Percentiles rank a stretch among this genome's conserved stretches.
These are phyloP conservation scores for Vollenhovia emeryi DNA, from an alignment of 1,140 invertebrate species.

Conservation along the genomic window DNA sequence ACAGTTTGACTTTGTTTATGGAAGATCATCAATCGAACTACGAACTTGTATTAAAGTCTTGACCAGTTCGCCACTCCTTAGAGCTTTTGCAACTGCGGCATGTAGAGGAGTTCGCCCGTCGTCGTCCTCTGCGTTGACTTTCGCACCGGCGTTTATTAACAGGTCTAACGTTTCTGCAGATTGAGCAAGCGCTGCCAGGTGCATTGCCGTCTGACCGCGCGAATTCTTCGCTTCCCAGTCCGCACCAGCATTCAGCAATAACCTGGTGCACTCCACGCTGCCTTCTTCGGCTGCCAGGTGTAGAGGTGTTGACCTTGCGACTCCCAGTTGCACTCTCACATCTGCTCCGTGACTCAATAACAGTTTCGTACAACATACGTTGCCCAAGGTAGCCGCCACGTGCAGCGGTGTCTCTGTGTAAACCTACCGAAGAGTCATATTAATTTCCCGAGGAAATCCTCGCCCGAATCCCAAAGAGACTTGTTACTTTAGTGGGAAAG, in stretches of 20 bases:
- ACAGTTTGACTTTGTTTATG: conserved; percentile 15
- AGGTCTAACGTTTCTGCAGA: conserved; percentile 90
- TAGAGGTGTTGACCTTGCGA: conserved; percentile 89
- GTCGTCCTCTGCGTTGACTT: conserved; percentile 88
- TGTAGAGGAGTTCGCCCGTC: conserved; percentile 92
- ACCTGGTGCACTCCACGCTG: conserved; percentile 89
- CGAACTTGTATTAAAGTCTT: conserved; percentile 85
- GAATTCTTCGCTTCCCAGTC: conserved; percentile 89
- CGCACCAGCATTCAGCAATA: conserved; percentile 91
- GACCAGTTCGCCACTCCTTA: conserved; percentile 90
- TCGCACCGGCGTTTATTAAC: conserved; percentile 87
- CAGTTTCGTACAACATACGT: conserved; percentile 88
- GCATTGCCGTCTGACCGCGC: conserved; percentile 91
- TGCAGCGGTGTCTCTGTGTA: conserved; percentile 94
- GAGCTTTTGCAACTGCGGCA: conserved; percentile 91
- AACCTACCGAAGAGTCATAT: conserved; percentile 83
- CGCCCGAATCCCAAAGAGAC: neutral
- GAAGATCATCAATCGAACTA: conserved; percentile 6
- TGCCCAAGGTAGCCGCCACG: conserved; percentile 91
- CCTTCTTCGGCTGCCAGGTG: conserved; percentile 94
- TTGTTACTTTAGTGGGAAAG: neutral
- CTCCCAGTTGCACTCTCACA: conserved; percentile 90
- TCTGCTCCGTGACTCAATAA: conserved; percentile 91
- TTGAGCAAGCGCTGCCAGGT: conserved; percentile 91
- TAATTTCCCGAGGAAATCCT: neutral